These are phyloP conservation scores for Apis cerana DNA, from an alignment of 1,140 invertebrate species.

Conservation along the genomic window DNA sequence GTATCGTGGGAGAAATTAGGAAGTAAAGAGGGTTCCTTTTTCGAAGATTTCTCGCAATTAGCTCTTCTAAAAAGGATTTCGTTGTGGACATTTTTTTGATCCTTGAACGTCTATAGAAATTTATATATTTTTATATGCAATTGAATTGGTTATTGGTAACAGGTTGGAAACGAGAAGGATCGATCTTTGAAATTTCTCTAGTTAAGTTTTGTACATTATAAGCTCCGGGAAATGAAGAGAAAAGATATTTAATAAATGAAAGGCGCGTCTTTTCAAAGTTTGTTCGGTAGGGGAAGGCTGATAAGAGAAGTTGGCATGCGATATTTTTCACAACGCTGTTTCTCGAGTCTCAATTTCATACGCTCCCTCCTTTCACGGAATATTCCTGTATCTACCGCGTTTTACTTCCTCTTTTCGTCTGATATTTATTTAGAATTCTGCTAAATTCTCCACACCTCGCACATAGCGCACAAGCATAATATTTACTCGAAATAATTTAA, in stretches of 20 bases:
- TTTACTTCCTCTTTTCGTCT: background rate
- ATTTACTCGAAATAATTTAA: too few relatives aligned
- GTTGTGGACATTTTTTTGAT: background rate
- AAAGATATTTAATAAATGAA: background rate
- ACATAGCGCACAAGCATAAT: too few relatives aligned
- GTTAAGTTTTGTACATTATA: background rate
- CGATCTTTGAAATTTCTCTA: background rate
- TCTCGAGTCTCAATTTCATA: slow-evolving; percentile 7
- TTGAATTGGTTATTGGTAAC: too few relatives aligned
- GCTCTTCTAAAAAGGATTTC: background rate
- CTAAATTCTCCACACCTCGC: too few relatives aligned
- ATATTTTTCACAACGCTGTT: slow-evolving; percentile 8
- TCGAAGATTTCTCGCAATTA: background rate
- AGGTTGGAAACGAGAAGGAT: too few relatives aligned
- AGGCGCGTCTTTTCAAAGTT: background rate
- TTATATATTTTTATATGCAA: too few relatives aligned
- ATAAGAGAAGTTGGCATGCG: background rate
- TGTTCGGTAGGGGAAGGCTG: background rate
- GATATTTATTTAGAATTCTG: slow-evolving; percentile 11
- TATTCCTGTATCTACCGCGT: background rate
- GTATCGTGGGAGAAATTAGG: background rate
- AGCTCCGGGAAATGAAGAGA: background rate
- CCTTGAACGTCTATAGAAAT: too few relatives aligned
- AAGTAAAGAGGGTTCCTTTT: background rate
- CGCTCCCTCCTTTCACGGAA: background rate